These are phyloP conservation scores for Limonius californicus DNA, from an alignment of 1,140 invertebrate species.

Conservation along the genomic window DNA sequence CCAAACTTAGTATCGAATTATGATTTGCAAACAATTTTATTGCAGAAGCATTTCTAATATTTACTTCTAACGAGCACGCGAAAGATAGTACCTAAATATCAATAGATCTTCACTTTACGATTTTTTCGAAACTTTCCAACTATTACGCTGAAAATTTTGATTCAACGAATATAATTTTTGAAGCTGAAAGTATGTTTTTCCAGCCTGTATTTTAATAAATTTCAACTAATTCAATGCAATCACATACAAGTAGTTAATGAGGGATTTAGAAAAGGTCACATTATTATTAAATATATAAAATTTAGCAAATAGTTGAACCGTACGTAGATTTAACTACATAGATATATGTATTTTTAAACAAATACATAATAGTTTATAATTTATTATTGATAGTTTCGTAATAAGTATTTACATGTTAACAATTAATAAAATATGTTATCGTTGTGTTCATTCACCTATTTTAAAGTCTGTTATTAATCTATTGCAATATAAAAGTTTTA, in stretches of 20 bases:
- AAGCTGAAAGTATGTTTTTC: too few relatives aligned
- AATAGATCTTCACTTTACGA: too few relatives aligned
- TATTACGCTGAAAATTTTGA: too few relatives aligned
- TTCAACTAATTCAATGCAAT: constrained; percentile 29
- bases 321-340: constrained; percentile 39
- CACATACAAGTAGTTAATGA: constrained; percentile 34
- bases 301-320: constrained; percentile 40
- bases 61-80: constrained; percentile 24
- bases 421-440: constrained; percentile 17
- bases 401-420: constrained; percentile 22
- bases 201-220: too few relatives aligned
- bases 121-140: too few relatives aligned
- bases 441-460: constrained; percentile 2
- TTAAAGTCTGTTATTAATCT: not conserved
- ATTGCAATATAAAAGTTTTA: constrained; percentile 3
- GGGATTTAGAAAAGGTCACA: constrained; percentile 36
- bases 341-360: constrained; percentile 39
- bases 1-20: too few relatives aligned
- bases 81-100: constrained; percentile 24
- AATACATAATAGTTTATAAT: constrained; percentile 37
- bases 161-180: too few relatives aligned
- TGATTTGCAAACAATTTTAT: too few relatives aligned
- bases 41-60: constrained; percentile 21
- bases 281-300: constrained; percentile 42
- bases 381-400: constrained; percentile 17